These are phyloP conservation scores for Brienomyrus longianalis DNA, from an alignment of 2,113 vertebrate genomes.

Conservation along the genomic window DNA sequence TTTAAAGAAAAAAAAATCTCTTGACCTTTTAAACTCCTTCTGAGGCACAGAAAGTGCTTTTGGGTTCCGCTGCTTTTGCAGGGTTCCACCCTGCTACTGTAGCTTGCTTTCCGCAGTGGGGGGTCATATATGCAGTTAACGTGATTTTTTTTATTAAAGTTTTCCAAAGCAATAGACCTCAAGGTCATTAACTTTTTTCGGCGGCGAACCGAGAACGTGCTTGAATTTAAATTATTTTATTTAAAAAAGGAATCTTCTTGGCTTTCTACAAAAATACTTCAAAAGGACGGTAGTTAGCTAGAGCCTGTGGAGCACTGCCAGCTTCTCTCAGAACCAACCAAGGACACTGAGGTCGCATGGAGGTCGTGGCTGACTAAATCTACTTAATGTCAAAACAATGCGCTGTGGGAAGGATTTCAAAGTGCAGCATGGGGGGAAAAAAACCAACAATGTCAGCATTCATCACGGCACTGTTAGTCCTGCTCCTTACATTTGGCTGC, in stretches of 20 bases:
- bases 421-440: slow-evolving; percentile 5
- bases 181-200: not conserved
- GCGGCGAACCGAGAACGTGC: not conserved
- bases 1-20: not conserved
- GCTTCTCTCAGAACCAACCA: not conserved
- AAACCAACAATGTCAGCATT: slow-evolving; percentile 32
- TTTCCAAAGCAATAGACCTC: not conserved
- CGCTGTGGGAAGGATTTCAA: slow-evolving; percentile 32
- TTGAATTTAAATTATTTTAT: not conserved
- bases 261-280: not conserved
- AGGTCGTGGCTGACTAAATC: slow-evolving; percentile 35
- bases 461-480: slow-evolving; percentile 25
- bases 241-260: not conserved
- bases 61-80: not conserved
- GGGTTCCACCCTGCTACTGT: not conserved
- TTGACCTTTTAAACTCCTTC: slow-evolving; percentile 15
- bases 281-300: not conserved
- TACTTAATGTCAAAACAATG: slow-evolving; percentile 37
- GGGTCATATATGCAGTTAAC: not conserved
- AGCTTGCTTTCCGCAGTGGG: not conserved
- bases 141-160: not conserved
- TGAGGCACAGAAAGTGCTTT: not conserved
- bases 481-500: slow-evolving; percentile 20
- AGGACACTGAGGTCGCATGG: slow-evolving; percentile 26
- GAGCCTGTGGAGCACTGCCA: not conserved